phyloP scores from a whole-genome alignment of 2,113 vertebrate species.

The Rhadina sibilatrix region DNA sequence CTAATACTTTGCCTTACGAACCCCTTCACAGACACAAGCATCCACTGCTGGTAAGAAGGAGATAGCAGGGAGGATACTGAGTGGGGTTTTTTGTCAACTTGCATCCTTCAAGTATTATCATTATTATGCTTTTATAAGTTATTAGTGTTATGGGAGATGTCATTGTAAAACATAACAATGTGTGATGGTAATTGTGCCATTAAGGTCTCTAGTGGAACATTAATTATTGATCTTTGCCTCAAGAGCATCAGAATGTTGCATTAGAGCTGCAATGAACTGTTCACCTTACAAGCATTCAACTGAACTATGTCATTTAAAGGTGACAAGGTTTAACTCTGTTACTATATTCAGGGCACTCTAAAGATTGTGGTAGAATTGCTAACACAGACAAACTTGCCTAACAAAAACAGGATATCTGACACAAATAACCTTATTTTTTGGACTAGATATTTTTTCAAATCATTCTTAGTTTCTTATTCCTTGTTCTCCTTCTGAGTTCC shows the following conservation, averaged over 20 bases:
- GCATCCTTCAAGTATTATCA: constrained; percentile 6
- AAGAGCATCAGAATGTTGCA: constrained; percentile 41
- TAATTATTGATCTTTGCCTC: constrained; percentile 66
- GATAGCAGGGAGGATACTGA: neutral
- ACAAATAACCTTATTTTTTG: neutral
- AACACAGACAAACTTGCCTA: neutral
- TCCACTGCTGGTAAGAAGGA: neutral
- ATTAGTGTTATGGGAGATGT: constrained; percentile 34
- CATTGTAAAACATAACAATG: constrained; percentile 23
- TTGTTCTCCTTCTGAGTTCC: neutral
- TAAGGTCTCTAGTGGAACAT: constrained; percentile 54
- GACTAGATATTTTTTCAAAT: neutral
- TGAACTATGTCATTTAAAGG: constrained; percentile 48
- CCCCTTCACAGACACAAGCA: neutral
- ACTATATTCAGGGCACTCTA: neutral
- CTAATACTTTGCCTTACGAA: neutral
- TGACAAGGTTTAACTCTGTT: constrained; percentile 35
- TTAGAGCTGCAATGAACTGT: constrained; percentile 47
- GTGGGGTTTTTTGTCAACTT: neutral
- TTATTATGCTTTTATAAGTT: constrained; percentile 35
- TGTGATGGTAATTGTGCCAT: constrained; percentile 42
- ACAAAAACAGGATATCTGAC: neutral
- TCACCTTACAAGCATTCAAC: constrained; percentile 36
- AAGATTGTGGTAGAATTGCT: neutral
- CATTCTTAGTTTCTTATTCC: neutral